phyloP scores from a whole-genome alignment of 1,140 invertebrate genomes.

The Drosophila melanogaster region DNA sequence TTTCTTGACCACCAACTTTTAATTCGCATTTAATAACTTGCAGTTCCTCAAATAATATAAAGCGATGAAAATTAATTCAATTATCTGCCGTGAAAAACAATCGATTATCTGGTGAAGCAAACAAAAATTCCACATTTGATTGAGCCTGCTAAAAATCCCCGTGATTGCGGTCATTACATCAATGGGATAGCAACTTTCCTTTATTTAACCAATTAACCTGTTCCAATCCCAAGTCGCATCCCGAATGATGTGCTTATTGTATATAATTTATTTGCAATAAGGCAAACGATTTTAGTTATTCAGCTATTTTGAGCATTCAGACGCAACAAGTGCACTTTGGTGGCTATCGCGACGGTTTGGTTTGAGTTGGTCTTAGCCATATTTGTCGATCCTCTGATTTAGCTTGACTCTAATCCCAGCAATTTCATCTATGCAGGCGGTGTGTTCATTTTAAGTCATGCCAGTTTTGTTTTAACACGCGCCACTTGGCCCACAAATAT shows the following conservation, averaged over 20 bases:
- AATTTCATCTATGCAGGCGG: constrained; percentile 46
- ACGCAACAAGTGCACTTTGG: constrained; percentile 30
- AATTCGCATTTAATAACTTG: neutral
- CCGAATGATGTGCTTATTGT: constrained; percentile 37
- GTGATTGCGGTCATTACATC: constrained; percentile 11
- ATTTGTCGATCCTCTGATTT: constrained; percentile 27
- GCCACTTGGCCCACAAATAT: constrained; percentile 29
- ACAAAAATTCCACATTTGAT: constrained; percentile 41
- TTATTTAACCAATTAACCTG: constrained; percentile 30
- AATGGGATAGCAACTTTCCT: constrained; percentile 44
- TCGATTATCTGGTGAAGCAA: neutral
- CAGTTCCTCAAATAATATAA: neutral
- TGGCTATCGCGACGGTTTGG: constrained; percentile 19
- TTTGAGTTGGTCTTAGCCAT: constrained; percentile 15
- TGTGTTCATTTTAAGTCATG: constrained; percentile 16
- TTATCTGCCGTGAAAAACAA: neutral
- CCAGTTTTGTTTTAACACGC: constrained; percentile 39
- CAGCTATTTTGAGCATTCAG: constrained; percentile 41
- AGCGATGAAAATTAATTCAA: neutral
- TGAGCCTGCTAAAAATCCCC: constrained; percentile 7
- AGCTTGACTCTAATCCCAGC: constrained; percentile 41
- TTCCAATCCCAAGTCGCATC: constrained; percentile 38
- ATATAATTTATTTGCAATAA: constrained; percentile 45
- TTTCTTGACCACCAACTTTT: neutral
- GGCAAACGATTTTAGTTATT: constrained; percentile 37